Evolutionary conservation across 2,888 invertebrate species (phyloP), one percentile per base, ranked within the genome.

Genomic region (Mesopsocus fuscifrons): DNA sequence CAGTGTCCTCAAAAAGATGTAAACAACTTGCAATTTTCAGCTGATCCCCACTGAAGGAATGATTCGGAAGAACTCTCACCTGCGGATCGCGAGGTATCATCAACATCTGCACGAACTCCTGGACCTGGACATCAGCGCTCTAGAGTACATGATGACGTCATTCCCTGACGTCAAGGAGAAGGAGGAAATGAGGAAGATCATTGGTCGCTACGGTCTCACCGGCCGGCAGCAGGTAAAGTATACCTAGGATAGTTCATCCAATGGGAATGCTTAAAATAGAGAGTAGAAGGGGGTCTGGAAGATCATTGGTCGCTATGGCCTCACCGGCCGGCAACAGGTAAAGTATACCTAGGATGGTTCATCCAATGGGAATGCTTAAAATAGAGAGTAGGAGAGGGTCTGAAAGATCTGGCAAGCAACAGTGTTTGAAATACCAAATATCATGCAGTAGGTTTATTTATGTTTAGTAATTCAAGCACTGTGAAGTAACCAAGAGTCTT

Each of bases 351-450:
- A n/a, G n/a, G n/a, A n/a, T n/a, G n/a, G n/a, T n/a, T n/a, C n/a
- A 60, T 1, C 60, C 62, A n/a, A n/a, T n/a, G n/a, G n/a, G n/a
- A n/a, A n/a, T n/a, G n/a, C n/a, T n/a, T n/a, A n/a, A n/a, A n/a
- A n/a, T n/a, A 92, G 95, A 54, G 98, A 99, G 61, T 77, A 84
- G 21, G 98, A 99, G 63, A 97, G 95, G 62, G 97, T 98, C 97
- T 71, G 98, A 45, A 94, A 92, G 64, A 97, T 98, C 52, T n/a
- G n/a, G n/a, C n/a, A n/a, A n/a, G n/a, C n/a, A n/a, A n/a, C n/a
- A n/a, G n/a, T n/a, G n/a, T n/a, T n/a, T n/a, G n/a, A n/a, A n/a
- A n/a, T n/a, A n/a, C n/a, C n/a, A n/a, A n/a, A n/a, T n/a, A n/a
- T n/a, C n/a, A n/a, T n/a, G n/a, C n/a, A n/a, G n/a, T n/a, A n/a